phyloP scores from a whole-genome alignment of 1,140 invertebrate species.

The Mactra quadrangularis region DNA sequence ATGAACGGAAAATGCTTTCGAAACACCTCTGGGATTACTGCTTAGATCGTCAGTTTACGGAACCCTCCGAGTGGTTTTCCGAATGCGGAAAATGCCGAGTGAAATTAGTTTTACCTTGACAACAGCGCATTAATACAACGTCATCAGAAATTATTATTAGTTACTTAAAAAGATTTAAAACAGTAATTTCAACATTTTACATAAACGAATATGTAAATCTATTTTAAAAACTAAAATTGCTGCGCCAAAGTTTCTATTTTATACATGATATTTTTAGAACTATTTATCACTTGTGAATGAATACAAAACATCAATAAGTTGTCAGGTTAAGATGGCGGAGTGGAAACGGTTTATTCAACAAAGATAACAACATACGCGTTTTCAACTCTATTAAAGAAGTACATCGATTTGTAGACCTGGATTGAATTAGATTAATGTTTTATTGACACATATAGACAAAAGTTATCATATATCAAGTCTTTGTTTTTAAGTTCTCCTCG shows the following conservation, averaged over 20 bases:
- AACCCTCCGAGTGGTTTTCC: no score
- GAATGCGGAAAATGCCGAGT: background rate
- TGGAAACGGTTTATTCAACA: background rate
- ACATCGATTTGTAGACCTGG: background rate
- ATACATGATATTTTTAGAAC: conserved; percentile 34
- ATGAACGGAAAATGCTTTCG: no score
- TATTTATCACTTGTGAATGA: conserved; percentile 67
- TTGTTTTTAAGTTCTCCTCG: background rate
- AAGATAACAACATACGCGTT: background rate
- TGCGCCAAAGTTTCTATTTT: background rate
- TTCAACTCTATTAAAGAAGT: background rate
- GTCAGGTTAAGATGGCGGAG: conserved; percentile 37
- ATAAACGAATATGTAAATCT: background rate
- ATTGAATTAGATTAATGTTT: background rate
- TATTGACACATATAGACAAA: background rate
- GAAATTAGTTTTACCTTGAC: conserved; percentile 1
- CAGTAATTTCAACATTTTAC: background rate
- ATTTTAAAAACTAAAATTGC: background rate
- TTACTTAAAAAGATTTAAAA: background rate
- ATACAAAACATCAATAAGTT: conserved; percentile 33
- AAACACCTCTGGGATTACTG: no score
- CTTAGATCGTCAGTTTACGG: no score
- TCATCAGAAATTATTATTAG: background rate
- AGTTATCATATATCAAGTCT: background rate
- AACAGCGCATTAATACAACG: background rate